Percentiles rank a stretch among this genome's conserved stretches.
These are phyloP conservation scores for Drosophila kepulauana DNA, from an alignment of 1,140 invertebrate species.

Conservation along the genomic window DNA sequence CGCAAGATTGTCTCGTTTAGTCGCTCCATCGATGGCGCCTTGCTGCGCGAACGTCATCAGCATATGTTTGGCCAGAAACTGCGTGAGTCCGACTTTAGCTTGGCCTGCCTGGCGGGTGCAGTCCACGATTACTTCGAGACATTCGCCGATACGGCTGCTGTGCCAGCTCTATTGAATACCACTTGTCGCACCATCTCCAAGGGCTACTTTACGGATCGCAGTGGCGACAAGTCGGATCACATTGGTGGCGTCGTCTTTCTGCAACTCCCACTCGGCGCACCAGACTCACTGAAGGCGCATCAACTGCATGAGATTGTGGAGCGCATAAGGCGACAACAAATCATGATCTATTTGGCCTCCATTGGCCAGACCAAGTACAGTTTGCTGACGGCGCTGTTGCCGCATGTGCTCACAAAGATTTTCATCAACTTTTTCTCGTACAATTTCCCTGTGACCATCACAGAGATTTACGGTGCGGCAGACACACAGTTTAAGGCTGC, in stretches of 20 bases:
- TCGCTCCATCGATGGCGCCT: conserved; percentile 87
- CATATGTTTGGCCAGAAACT: conserved; percentile 88
- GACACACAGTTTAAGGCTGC: conserved; percentile 84
- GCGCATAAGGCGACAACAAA: conserved; percentile 87
- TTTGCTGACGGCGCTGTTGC: conserved; percentile 89
- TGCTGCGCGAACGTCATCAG: conserved; percentile 68
- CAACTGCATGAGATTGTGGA: conserved; percentile 87
- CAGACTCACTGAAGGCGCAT: conserved; percentile 69
- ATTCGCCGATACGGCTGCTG: conserved; percentile 39
- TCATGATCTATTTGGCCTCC: conserved; percentile 89
- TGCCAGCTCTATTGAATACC: conserved; percentile 84
- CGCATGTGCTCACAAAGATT: conserved; percentile 88
- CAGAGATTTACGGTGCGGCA: conserved; percentile 87
- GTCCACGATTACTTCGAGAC: conserved; percentile 75
- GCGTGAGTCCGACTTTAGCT: conserved; percentile 89
- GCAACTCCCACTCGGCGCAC: conserved; percentile 84
- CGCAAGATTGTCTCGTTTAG: conserved; percentile 92
- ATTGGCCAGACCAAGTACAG: conserved; percentile 89
- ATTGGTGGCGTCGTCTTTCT: conserved; percentile 85
- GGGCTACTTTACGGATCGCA: conserved; percentile 75
- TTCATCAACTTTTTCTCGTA: conserved; percentile 90
- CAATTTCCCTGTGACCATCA: conserved; percentile 90
- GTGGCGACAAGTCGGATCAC: conserved; percentile 65
- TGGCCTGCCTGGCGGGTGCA: conserved; percentile 85
- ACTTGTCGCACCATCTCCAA: conserved; percentile 85